Percentiles rank a stretch among this genome's conserved stretches.
These are phyloP conservation scores for Grammomys surdaster DNA, from an alignment of 2,113 vertebrate species.

Conservation along the genomic window DNA sequence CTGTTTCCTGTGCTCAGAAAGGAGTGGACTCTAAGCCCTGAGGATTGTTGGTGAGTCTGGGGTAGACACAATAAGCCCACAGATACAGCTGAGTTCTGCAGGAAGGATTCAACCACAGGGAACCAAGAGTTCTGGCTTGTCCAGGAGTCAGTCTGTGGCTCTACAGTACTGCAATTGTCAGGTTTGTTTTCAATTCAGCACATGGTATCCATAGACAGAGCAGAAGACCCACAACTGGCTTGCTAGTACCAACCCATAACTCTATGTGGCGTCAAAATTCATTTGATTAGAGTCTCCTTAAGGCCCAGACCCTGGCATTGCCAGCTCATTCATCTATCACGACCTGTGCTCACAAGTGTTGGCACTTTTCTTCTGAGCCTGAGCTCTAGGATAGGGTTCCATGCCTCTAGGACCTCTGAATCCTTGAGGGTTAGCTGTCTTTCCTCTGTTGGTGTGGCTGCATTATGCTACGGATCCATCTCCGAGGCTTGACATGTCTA, in stretches of 20 bases:
- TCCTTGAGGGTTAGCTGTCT: not conserved
- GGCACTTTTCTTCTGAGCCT: not conserved
- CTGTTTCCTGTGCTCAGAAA: conserved; percentile 26
- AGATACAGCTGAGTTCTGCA: not conserved
- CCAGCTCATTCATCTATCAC: not conserved
- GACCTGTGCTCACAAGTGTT: not conserved
- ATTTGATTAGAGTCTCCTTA: not conserved
- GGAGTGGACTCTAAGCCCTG: not conserved
- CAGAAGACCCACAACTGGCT: conserved; percentile 13
- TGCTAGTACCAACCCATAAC: not conserved
- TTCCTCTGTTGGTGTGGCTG: conserved; percentile 25
- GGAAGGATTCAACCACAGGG: not conserved
- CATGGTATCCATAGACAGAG: not conserved
- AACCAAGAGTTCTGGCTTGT: conserved; percentile 2
- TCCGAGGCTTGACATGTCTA: not conserved
- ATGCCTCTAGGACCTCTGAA: not conserved
- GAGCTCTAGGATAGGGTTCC: not conserved
- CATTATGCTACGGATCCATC: not conserved
- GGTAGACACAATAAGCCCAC: not conserved
- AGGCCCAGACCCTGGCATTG: not conserved
- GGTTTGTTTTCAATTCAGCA: not conserved
- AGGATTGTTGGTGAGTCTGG: conserved; percentile 34
- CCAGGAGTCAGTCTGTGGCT: not conserved
- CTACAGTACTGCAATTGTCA: not conserved
- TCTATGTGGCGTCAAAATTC: conserved; percentile 5